Evolutionary conservation across 2,797 vertebrate species (phyloP), one percentile per base, ranked within the genome.

Genomic region (Stomatorhinus walkeri): DNA sequence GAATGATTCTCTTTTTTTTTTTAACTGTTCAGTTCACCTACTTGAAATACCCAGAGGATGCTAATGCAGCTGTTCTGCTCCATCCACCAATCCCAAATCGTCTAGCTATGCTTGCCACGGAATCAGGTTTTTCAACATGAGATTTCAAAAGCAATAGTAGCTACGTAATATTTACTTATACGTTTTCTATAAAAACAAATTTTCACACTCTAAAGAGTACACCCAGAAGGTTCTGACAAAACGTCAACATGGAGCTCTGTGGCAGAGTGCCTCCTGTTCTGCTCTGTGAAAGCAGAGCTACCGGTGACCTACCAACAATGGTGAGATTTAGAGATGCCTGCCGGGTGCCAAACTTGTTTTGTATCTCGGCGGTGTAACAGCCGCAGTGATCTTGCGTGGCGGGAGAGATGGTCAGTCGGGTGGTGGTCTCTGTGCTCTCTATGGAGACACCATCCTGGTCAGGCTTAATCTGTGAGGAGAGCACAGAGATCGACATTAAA

Each of bases 281-380:
- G n/a, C n/a, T 43, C 28, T 9, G 9, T 3, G 56, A 48, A 46
- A 49, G 56, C 5, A 32, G 28, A 32, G 28, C 28, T 32, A 32
- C 28, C 1, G 28, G 56, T 87, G 28, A 12, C 94, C 89, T 93
- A 99, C 98, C 98, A 4, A 99, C 98, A 32, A 99, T 96, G 5
- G 98, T 99, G 93, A 99, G 97, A 93, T 99, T 99, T 92, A 99
- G 97, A 24, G 98, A 98, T 3, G 97, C 97, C 94, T 99, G 98
- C 51, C 96, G 95, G 91, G 94, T 94, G 91, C 98, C 98, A 88
- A 95, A 95, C 92, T 94, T 95, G 95, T 98, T 99, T 92, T 97
- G 97, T 92, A 96, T 95, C 88, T 99, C 95, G 5, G 98, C 83
- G 0, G 97, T 97, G 93, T 99, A 99, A 89, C 98, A 99, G 91